Evolutionary conservation across 2,113 vertebrate species (phyloP).

Genomic region (Zosterops lateralis): DNA sequence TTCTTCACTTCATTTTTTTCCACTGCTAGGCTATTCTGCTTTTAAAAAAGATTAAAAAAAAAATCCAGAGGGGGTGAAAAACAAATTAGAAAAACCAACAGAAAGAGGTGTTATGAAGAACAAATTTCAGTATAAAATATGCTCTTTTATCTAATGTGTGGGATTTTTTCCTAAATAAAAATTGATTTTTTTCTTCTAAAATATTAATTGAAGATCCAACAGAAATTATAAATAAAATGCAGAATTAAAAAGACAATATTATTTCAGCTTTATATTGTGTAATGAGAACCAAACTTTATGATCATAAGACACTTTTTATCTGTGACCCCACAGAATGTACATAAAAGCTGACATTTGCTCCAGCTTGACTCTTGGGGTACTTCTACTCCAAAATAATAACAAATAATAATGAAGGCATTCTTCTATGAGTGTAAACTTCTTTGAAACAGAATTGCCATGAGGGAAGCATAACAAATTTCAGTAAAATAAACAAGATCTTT

Average conservation of each 20-base stretch:
- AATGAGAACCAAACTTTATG: neutral
- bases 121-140: neutral
- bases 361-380: neutral
- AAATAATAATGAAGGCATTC: neutral
- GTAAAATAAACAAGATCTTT: neutral
- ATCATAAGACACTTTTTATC: neutral
- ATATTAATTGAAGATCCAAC: neutral
- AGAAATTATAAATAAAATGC: neutral
- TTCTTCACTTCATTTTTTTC: neutral
- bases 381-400: neutral
- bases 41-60: neutral
- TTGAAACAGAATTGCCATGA: neutral
- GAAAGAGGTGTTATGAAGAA: neutral
- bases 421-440: neutral
- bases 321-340: neutral
- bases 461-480: neutral
- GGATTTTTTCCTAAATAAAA: neutral
- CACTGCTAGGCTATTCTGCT: neutral
- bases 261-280: neutral
- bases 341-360: neutral
- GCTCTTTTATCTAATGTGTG: neutral
- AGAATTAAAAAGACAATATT: neutral
- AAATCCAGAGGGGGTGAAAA: neutral
- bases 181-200: neutral
- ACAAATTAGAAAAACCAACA: neutral